Evolutionary conservation across 2,888 invertebrate species (phyloP).

Genomic region (Cyclophora albipunctata): DNA sequence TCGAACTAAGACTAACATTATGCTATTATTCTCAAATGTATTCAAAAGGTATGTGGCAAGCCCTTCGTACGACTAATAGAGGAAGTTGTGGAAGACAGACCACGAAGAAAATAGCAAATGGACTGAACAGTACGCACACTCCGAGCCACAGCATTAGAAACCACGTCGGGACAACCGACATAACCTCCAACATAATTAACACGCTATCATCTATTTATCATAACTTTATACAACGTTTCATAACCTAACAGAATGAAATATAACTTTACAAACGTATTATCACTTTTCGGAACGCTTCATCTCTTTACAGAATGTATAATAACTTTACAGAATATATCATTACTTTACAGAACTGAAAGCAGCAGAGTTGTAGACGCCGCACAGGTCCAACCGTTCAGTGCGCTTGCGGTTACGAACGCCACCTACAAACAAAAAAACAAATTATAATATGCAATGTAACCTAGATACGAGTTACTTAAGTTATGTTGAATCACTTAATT

Average conservation of each 20-base stretch:
- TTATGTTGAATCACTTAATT: neutral
- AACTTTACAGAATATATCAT: slow-evolving; percentile 9
- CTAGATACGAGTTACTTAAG: neutral
- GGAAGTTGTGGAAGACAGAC: slow-evolving; percentile 82
- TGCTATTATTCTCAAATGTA: slow-evolving; percentile 60
- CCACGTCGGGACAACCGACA: slow-evolving; percentile 71
- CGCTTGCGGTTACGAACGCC: slow-evolving; percentile 59
- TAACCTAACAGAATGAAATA: no score
- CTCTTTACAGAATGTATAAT: neutral
- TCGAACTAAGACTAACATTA: no score
- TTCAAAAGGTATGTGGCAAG: slow-evolving; percentile 80
- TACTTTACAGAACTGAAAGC: slow-evolving; percentile 22
- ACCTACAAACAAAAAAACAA: slow-evolving; percentile 51
- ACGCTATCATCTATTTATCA: slow-evolving; percentile 23
- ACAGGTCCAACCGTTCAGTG: slow-evolving; percentile 28
- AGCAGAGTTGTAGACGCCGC: slow-evolving; percentile 17
- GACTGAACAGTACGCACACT: slow-evolving; percentile 79
- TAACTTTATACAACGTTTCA: slow-evolving; percentile 21
- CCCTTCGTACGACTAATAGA: slow-evolving; percentile 78
- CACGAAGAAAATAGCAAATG: slow-evolving; percentile 79
- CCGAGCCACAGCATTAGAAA: slow-evolving; percentile 78
- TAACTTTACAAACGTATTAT: slow-evolving; percentile 42
- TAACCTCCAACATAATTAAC: slow-evolving; percentile 59
- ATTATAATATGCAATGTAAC: neutral
- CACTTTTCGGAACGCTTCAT: slow-evolving; percentile 21